These are phyloP conservation scores for Dorcus hopei DNA, from an alignment of 2,888 invertebrate species.

Conservation along the genomic window DNA sequence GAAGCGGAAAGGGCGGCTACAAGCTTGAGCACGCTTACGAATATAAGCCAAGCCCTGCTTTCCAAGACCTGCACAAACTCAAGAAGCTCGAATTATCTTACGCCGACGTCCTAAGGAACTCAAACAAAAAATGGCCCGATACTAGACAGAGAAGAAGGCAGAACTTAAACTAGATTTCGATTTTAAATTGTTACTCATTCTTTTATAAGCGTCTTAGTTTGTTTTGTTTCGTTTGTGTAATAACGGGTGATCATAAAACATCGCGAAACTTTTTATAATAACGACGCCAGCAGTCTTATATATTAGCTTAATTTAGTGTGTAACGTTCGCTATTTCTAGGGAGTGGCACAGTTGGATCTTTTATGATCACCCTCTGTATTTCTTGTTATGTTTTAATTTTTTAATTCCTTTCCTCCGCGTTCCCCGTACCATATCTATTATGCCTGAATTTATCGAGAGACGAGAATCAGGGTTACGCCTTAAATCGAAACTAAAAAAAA, in stretches of 20 bases:
- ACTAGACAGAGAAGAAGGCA: conserved; percentile 10
- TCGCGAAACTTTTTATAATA: neutral
- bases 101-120: conserved; percentile 77
- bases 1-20: conserved; percentile 43
- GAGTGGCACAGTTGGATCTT: neutral
- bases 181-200: neutral
- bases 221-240: neutral
- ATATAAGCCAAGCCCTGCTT: conserved; percentile 68
- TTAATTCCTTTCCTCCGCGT: neutral
- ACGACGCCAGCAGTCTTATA: neutral
- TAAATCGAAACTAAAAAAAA: conserved; percentile 1
- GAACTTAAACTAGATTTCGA: conserved; percentile 3
- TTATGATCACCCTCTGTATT: neutral
- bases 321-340: neutral
- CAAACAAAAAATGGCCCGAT: conserved; percentile 50
- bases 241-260: neutral
- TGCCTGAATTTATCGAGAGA: neutral
- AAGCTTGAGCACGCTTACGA: conserved; percentile 44
- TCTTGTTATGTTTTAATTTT: neutral
- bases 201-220: neutral
- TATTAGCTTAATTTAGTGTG: neutral
- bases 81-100: conserved; percentile 80
- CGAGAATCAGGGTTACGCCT: conserved; percentile 8
- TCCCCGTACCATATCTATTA: conserved; percentile 2
- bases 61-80: conserved; percentile 78